phyloP scores from a whole-genome alignment of 2,888 invertebrate genomes.

The Archips crataeganus region DNA sequence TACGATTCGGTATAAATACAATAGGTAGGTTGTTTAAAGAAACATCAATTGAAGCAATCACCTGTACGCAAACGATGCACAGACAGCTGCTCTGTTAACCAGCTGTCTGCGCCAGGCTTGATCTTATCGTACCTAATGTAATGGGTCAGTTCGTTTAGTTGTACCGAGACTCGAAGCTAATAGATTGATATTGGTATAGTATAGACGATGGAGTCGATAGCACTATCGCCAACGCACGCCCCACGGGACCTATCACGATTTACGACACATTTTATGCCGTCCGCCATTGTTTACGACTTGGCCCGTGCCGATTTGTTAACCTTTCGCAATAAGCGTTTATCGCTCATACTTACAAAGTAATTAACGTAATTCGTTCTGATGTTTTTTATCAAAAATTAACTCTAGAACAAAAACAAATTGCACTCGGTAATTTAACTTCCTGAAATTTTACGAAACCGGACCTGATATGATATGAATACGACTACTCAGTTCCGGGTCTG shows the following conservation, averaged over 20 bases:
- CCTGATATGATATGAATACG: not conserved
- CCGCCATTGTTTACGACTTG: conserved; percentile 24
- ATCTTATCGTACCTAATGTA: not conserved
- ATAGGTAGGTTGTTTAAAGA: not conserved
- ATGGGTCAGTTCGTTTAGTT: not conserved
- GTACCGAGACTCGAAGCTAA: not conserved
- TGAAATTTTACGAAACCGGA: not conserved
- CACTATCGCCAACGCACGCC: conserved; percentile 16
- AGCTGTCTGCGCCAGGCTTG: not conserved
- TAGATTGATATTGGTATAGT: too few species aligned
- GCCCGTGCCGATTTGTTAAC: conserved; percentile 23
- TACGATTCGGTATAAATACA: not conserved
- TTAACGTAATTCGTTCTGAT: conserved; percentile 1
- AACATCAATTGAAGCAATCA: not conserved
- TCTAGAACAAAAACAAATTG: not conserved
- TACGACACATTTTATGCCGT: conserved; percentile 30
- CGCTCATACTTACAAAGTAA: not conserved
- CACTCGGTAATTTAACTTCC: not conserved
- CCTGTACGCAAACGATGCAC: not conserved
- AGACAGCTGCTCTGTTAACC: not conserved
- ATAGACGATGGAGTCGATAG: not conserved
- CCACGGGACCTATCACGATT: conserved; percentile 22
- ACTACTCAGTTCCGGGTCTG: not conserved
- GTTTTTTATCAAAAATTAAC: not conserved
- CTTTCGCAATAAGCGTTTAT: conserved; percentile 20